These are phyloP conservation scores for Cataglyphis rosenhaueri DNA, from an alignment of 2,888 invertebrate genomes.

Conservation along the genomic window DNA sequence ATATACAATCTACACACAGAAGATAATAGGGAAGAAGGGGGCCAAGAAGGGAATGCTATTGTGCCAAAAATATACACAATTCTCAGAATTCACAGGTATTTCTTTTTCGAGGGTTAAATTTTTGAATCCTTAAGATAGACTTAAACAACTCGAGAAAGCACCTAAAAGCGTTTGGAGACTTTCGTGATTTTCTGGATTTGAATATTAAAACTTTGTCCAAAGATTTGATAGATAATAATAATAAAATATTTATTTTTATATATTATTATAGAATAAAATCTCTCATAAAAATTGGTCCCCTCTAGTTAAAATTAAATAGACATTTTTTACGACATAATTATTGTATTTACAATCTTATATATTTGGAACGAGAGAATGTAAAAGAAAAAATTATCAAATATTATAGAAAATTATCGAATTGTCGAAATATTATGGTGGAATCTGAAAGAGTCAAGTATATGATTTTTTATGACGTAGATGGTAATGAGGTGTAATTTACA, in stretches of 20 bases:
- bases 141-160: background rate
- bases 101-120: background rate
- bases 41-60: background rate
- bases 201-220: background rate
- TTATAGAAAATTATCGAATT: too few relatives aligned
- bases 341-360: background rate
- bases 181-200: background rate
- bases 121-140: background rate
- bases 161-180: background rate
- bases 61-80: background rate
- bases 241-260: background rate
- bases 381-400: background rate
- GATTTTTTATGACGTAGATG: background rate
- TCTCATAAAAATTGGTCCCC: background rate
- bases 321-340: background rate
- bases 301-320: background rate
- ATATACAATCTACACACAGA: background rate
- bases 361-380: background rate
- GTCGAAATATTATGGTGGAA: background rate
- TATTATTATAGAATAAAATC: background rate
- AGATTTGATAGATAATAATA: background rate
- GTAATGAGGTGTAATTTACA: background rate
- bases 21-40: background rate
- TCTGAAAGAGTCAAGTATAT: background rate
- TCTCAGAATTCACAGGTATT: constrained; percentile 8